Evolutionary conservation across 2,113 vertebrate species (phyloP), one percentile per base, ranked within the genome.

Genomic region (Anhinga rufa): DNA sequence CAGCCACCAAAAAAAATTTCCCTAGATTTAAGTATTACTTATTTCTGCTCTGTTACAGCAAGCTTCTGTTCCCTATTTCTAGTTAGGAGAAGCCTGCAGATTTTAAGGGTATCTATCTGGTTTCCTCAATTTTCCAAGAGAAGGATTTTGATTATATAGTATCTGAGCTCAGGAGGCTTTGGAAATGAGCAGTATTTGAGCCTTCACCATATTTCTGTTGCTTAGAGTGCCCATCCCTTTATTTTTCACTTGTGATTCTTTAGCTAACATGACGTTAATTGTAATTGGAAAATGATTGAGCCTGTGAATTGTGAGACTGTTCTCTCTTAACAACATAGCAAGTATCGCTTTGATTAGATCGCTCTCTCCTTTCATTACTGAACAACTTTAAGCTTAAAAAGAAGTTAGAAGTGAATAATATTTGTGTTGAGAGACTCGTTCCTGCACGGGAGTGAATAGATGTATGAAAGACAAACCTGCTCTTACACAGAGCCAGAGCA

Each of bases 271-370:
- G 92, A 70, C 7, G 2, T 81, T 92, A 87, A 97, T 93, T 94
- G 74, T 92, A 86, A 94, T 83, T 80, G 82, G 88, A 82, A 95
- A 93, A 71, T 89, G 83, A 89, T 69, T 89, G 83, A 93, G 77
- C 28, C 91, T 28, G 54, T 1, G 46, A 58, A 44, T 65, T 52
- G 70, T 65, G 88, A 62, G 79, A 7, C 65, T 38, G 49, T 78
- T 93, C 64, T 86, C 71, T 34, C 72, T 78, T 62, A 90, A 49
- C 18, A 68, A 20, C 15, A 17, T 9, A 68, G 48, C 66, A 42
- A 85, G 78, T 21, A 20, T 29, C 4, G 10, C 74, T 77, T 80
- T 91, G 92, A 95, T 92, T 87, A 82, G 74, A 80, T 48, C 66
- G 78, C 71, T 82, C 86, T 90, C 75, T 77, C 17, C 62, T 78